These are phyloP conservation scores for Drosophila sp. DNA, from an alignment of 1,140 invertebrate genomes.

Conservation along the genomic window DNA sequence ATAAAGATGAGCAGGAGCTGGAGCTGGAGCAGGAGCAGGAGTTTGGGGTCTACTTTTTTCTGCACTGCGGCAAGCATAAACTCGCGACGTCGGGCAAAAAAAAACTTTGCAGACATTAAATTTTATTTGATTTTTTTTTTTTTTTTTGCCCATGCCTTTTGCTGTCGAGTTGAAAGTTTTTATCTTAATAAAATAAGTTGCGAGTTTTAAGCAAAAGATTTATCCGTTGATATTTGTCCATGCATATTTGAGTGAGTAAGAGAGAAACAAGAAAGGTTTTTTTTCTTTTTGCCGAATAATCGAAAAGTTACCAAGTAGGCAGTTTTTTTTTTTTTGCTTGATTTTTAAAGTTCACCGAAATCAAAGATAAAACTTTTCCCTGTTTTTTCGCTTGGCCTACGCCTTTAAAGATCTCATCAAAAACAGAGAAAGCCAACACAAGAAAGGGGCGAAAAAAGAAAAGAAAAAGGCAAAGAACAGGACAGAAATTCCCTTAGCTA, in stretches of 20 bases:
- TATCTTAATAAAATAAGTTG: constrained; percentile 21
- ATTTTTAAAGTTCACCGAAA: constrained; percentile 1
- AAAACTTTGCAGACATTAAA: constrained; percentile 80
- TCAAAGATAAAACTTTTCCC: constrained; percentile 7
- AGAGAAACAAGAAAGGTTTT: background rate
- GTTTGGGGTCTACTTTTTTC: constrained; percentile 24
- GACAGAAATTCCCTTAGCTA: constrained; percentile 20
- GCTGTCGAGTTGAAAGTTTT: constrained; percentile 45
- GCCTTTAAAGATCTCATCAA: constrained; percentile 43
- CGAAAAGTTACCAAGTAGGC: constrained; percentile 8
- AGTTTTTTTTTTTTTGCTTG: background rate
- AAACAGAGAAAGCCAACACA: background rate
- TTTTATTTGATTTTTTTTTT: constrained; percentile 73
- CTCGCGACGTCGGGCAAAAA: constrained; percentile 48
- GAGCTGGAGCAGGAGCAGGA: background rate
- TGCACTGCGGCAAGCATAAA: constrained; percentile 68
- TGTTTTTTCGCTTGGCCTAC: background rate
- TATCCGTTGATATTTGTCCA: constrained; percentile 18
- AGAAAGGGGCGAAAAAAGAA: background rate
- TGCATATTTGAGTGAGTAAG: background rate
- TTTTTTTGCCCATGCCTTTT: constrained; percentile 18
- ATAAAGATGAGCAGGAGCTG: background rate
- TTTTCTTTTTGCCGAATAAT: constrained; percentile 12
- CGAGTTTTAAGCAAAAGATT: constrained; percentile 62
- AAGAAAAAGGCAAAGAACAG: background rate